phyloP scores from a whole-genome alignment of 2,888 invertebrate species.

The Idaea dimidiata region DNA sequence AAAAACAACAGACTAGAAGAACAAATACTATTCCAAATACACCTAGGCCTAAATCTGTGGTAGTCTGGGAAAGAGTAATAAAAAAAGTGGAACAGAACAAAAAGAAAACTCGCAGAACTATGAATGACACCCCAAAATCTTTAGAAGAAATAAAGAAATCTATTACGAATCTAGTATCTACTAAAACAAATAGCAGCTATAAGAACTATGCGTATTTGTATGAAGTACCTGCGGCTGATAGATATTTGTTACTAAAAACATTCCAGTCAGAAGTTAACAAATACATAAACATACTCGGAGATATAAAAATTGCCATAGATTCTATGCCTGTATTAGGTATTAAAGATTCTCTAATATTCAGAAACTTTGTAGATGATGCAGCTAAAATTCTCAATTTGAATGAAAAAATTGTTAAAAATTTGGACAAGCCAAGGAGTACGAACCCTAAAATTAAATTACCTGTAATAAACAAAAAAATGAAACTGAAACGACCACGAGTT shows the following conservation, averaged over 20 bases:
- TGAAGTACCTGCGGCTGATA: constrained; percentile 46
- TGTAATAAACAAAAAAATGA: neutral
- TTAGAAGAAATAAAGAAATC: constrained; percentile 45
- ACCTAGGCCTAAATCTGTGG: constrained; percentile 53
- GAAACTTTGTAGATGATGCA: constrained; percentile 49
- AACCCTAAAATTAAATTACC: constrained; percentile 6
- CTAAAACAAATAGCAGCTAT: constrained; percentile 43
- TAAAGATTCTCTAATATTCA: constrained; percentile 38
- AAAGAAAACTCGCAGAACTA: constrained; percentile 40
- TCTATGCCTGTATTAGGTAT: constrained; percentile 29
- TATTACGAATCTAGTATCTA: constrained; percentile 44
- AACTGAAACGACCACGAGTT: neutral
- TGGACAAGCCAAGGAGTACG: constrained; percentile 28
- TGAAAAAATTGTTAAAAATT: constrained; percentile 38
- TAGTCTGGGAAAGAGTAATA: constrained; percentile 61
- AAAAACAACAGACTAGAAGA: constrained; percentile 37
- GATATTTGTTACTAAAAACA: constrained; percentile 52
- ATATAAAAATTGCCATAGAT: constrained; percentile 39
- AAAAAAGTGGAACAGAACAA: constrained; percentile 45
- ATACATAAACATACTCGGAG: constrained; percentile 41
- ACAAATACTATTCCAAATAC: constrained; percentile 23
- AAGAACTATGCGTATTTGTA: constrained; percentile 45
- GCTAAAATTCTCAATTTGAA: constrained; percentile 44
- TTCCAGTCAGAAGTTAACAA: constrained; percentile 46
- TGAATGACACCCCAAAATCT: constrained; percentile 35